These are phyloP conservation scores for Amphimedon queenslandica DNA, from an alignment of 37 sponge, comb jelly and placozoan species.

Conservation along the genomic window DNA sequence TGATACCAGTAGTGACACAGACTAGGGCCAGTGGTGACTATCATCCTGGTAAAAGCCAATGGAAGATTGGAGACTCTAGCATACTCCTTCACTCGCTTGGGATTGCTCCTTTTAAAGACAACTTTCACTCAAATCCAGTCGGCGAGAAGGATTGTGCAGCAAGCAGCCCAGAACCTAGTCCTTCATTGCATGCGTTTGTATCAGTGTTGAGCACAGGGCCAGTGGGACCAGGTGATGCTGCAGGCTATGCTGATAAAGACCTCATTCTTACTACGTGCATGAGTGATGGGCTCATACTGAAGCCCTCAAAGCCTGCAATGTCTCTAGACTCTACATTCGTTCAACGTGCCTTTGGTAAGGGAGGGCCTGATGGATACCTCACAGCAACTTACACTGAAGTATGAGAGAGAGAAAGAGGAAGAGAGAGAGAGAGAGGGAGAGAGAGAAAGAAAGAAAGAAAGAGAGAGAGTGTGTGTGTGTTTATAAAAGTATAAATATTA, in stretches of 20 bases:
- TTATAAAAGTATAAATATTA: not conserved
- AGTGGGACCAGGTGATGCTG: too few relatives aligned
- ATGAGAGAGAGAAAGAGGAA: not conserved
- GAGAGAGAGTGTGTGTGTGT: too few relatives aligned
- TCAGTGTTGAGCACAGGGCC: conserved; percentile 32
- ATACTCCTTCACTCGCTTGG: too few relatives aligned
- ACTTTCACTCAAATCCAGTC: conserved; percentile 1
- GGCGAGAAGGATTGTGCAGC: not conserved
- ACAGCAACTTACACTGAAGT: conserved; percentile 12
- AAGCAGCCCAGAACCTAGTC: not conserved
- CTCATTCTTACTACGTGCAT: too few relatives aligned
- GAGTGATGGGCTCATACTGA: too few relatives aligned
- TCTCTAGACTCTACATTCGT: too few relatives aligned
- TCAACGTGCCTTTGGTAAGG: too few relatives aligned
- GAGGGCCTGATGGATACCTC: conserved; percentile 3
- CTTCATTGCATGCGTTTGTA: conserved; percentile 2
- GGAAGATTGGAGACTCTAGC: too few relatives aligned
- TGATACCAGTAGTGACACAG: too few relatives aligned
- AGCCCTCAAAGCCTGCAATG: too few relatives aligned
- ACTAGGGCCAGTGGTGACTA: conserved; percentile 56
- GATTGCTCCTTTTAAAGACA: conserved; percentile 38
- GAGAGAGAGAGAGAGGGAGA: not conserved
- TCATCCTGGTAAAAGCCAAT: conserved; percentile 17
- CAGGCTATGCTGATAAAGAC: conserved; percentile 23
- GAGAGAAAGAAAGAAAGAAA: too few relatives aligned